Evolutionary conservation across 2,888 invertebrate species (phyloP).

Genomic region (Muschampia plurimacula): DNA sequence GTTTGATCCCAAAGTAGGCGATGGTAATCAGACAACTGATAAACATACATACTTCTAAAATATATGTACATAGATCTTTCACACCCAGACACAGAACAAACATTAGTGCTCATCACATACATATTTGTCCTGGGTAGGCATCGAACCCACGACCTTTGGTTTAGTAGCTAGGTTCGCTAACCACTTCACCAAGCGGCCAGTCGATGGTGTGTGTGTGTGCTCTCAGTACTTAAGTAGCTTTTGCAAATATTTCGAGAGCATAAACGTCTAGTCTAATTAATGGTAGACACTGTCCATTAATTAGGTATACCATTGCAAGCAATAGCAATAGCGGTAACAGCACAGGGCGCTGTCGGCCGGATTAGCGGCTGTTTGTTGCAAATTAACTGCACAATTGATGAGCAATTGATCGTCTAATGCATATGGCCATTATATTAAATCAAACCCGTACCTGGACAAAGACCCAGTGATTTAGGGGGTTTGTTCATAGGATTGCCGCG

Average conservation of each 20-base stretch:
- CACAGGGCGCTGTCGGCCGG: slow-evolving; percentile 30
- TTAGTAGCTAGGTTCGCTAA: too few relatives aligned
- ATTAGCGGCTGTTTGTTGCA: slow-evolving; percentile 47
- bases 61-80: too few relatives aligned
- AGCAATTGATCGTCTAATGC: slow-evolving; percentile 79
- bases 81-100: too few relatives aligned
- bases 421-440: slow-evolving; percentile 80
- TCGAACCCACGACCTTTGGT: too few relatives aligned
- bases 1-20: too few relatives aligned
- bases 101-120: too few relatives aligned
- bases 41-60: too few relatives aligned
- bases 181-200: too few relatives aligned
- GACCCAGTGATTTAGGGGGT: slow-evolving; percentile 77
- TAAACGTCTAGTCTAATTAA: not conserved
- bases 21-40: too few relatives aligned
- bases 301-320: not conserved
- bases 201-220: too few relatives aligned
- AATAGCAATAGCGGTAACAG: slow-evolving; percentile 11
- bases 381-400: slow-evolving; percentile 73
- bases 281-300: not conserved
- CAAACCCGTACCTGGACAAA: slow-evolving; percentile 78
- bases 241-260: not conserved
- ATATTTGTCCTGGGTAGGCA: too few relatives aligned
- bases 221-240: not conserved
- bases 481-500: slow-evolving; percentile 56